Conservation (phyloP, 2,113 vertebrate species). For the Dinomys branickii region DNA sequence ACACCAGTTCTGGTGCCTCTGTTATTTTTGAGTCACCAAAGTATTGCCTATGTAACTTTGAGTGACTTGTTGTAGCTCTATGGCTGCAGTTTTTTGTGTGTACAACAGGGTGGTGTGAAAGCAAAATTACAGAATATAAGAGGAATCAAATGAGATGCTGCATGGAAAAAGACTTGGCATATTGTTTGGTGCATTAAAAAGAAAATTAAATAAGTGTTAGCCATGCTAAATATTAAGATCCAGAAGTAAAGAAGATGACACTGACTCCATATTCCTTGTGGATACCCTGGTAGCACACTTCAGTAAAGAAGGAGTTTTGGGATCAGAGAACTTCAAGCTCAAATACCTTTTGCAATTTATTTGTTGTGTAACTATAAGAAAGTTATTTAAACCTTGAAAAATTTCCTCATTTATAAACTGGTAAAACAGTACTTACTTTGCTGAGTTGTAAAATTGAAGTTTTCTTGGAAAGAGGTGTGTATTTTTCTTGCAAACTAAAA, state of each 20-base stretch:
- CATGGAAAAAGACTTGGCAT: neutral
- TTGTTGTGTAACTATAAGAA: neutral
- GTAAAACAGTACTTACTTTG: neutral
- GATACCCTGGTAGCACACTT: neutral
- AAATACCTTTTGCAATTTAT: neutral
- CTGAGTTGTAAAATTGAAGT: neutral
- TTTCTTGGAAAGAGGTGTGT: neutral
- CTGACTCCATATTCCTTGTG: neutral
- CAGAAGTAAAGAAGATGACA: slow-evolving; percentile 8
- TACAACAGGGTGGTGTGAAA: neutral
- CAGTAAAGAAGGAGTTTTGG: neutral
- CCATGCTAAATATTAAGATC: neutral
- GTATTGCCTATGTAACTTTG: neutral
- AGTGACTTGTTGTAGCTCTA: neutral
- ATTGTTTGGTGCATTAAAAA: neutral
- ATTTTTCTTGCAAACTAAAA: neutral
- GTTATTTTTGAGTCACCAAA: neutral
- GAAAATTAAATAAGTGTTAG: neutral
- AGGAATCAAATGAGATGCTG: neutral
- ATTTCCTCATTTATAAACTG: neutral
- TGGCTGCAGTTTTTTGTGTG: neutral
- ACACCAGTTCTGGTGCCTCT: neutral
- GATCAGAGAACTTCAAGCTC: neutral
- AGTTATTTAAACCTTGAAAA: neutral
- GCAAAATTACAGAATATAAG: neutral